These are phyloP conservation scores for Lasius platythorax DNA, from an alignment of 2,888 invertebrate species.

Conservation along the genomic window DNA sequence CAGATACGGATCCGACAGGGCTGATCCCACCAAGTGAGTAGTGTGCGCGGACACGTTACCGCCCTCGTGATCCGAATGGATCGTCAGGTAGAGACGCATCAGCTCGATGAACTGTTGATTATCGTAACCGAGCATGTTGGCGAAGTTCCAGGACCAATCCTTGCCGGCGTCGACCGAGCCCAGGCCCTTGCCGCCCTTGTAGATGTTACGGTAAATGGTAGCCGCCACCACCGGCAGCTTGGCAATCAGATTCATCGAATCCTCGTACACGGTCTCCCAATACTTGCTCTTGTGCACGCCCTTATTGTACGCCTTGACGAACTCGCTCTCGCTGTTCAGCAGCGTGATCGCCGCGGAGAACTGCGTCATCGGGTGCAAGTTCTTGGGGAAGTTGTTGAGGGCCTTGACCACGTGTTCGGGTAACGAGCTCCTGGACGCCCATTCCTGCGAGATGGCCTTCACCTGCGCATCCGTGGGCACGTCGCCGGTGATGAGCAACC, in stretches of 20 bases:
- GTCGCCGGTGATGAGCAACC: conserved; percentile 96
- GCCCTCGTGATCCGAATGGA: conserved; percentile 97
- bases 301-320: conserved; percentile 95
- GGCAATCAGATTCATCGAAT: conserved; percentile 97
- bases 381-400: conserved; percentile 95
- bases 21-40: conserved; percentile 97
- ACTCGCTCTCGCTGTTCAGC: conserved; percentile 96
- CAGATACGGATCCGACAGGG: conserved; percentile 97
- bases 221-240: conserved; percentile 98
- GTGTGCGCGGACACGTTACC: conserved; percentile 99
- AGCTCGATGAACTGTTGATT: conserved; percentile 95
- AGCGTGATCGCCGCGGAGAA: conserved; percentile 96
- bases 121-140: conserved; percentile 96
- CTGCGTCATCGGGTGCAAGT: conserved; percentile 98
- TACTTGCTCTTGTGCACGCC: conserved; percentile 96
- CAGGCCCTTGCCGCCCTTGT: conserved; percentile 91
- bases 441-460: conserved; percentile 86
- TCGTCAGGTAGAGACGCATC: conserved; percentile 96
- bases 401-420: conserved; percentile 97
- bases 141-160: conserved; percentile 98
- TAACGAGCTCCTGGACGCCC: conserved; percentile 91
- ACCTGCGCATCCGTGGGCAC: conserved; percentile 94
- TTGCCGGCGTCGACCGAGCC: conserved; percentile 95
- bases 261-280: conserved; percentile 97
- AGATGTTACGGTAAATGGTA: conserved; percentile 96